Percentiles rank a stretch among this genome's conserved stretches.
phyloP scores from a whole-genome alignment of 2,113 vertebrate species.

The Archocentrus centrarchus region DNA sequence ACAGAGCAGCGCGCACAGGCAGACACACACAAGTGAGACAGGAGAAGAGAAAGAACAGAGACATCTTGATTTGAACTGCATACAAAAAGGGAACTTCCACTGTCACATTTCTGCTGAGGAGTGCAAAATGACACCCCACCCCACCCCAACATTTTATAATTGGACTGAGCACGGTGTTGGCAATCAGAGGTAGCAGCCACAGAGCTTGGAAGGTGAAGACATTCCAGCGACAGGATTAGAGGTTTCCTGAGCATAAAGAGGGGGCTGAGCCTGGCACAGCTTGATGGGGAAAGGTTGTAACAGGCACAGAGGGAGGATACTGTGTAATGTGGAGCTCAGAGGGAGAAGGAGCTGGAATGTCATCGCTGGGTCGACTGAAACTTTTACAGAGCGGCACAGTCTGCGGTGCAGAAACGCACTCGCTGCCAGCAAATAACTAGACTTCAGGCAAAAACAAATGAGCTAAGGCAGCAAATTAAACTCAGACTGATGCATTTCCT shows the following conservation, averaged over 20 bases:
- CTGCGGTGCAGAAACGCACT: constrained; percentile 16
- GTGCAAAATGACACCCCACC: background rate
- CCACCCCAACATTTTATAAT: background rate
- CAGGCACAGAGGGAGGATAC: constrained; percentile 54
- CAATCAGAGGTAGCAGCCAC: constrained; percentile 15
- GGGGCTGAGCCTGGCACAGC: constrained; percentile 26
- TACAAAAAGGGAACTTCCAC: background rate
- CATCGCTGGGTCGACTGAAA: constrained; percentile 17
- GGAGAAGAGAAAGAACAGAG: constrained; percentile 10
- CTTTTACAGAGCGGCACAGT: constrained; percentile 32
- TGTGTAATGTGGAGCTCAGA: constrained; percentile 32
- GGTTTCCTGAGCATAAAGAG: constrained; percentile 48
- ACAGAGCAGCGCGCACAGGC: background rate
- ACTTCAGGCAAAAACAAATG: constrained; percentile 41
- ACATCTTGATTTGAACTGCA: background rate
- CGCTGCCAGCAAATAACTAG: constrained; percentile 45
- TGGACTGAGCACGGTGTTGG: constrained; percentile 23
- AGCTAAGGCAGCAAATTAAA: constrained; percentile 54
- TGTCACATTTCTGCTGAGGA: constrained; percentile 48
- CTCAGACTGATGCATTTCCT: constrained; percentile 33
- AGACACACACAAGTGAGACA: background rate
- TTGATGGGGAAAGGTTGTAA: constrained; percentile 38
- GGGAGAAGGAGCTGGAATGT: constrained; percentile 40
- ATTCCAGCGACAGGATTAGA: constrained; percentile 60
- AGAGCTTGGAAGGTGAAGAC: constrained; percentile 36